phyloP scores from a whole-genome alignment of 2,797 vertebrate species.

The Rhinatrema bivittatum region DNA sequence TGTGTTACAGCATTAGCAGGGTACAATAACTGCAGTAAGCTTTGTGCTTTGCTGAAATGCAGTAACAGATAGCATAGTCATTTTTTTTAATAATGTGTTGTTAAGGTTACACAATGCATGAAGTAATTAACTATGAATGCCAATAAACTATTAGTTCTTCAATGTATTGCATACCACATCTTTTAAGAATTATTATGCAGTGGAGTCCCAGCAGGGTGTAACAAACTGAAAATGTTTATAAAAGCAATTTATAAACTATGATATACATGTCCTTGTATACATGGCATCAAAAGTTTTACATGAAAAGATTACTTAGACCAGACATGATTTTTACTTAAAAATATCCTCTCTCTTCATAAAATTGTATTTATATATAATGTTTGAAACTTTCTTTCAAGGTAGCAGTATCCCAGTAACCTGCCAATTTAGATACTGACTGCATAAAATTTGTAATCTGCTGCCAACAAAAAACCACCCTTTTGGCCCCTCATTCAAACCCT shows the following conservation, averaged over 20 bases:
- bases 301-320: too few species aligned
- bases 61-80: neutral
- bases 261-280: neutral
- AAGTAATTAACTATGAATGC: slow-evolving; percentile 10
- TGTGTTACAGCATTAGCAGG: neutral
- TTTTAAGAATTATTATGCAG: slow-evolving; percentile 18
- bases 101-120: slow-evolving; percentile 1
- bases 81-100: slow-evolving; percentile 6
- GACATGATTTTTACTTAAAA: neutral
- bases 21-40: neutral
- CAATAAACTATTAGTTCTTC: slow-evolving; percentile 5
- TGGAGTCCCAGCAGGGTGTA: slow-evolving; percentile 19
- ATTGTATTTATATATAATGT: too few species aligned
- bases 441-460: too few species aligned
- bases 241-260: neutral
- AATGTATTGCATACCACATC: slow-evolving; percentile 9
- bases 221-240: neutral
- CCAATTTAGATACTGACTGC: too few species aligned
- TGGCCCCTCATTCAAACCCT: too few species aligned
- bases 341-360: rapidly evolving
- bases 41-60: neutral
- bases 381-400: too few species aligned
- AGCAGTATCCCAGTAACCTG: too few species aligned
- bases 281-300: too few species aligned
- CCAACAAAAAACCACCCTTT: too few species aligned